These are phyloP conservation scores for Porites lutea DNA, from an alignment of 64 coral and sea anemone species.

Conservation along the genomic window DNA sequence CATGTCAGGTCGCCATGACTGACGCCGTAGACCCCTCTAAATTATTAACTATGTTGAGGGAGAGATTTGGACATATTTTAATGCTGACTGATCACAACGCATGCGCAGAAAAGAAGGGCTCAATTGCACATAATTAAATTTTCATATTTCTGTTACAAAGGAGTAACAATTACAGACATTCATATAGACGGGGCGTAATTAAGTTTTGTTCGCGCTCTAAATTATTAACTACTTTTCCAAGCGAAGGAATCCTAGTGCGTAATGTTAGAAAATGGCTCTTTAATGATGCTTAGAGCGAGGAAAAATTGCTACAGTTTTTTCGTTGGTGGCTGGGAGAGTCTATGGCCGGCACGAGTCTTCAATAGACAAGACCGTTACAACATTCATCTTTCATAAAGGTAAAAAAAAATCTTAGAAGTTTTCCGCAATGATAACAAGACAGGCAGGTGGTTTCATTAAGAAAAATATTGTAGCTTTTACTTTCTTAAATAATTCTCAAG, in stretches of 20 bases:
- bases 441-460: neutral
- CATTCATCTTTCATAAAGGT: neutral
- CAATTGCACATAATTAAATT: slow-evolving; percentile 12
- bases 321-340: neutral
- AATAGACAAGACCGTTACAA: neutral
- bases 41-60: too few species aligned
- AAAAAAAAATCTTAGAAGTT: neutral
- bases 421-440: neutral
- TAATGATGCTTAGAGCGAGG: neutral
- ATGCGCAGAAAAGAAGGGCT: neutral
- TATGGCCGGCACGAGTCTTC: neutral
- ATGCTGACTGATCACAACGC: neutral
- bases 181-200: slow-evolving; percentile 19
- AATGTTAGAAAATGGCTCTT: slow-evolving; percentile 2
- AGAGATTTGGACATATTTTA: too few species aligned
- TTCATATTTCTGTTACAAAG: slow-evolving; percentile 20
- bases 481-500: neutral
- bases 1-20: too few species aligned
- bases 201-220: slow-evolving; percentile 8
- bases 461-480: neutral
- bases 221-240: neutral
- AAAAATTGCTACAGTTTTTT: neutral
- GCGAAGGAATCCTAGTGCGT: slow-evolving; percentile 5
- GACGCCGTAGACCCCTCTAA: too few species aligned
- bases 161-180: slow-evolving; percentile 3